Evolutionary conservation across 2,113 vertebrate species (phyloP).

Genomic region (Columba janthina): DNA sequence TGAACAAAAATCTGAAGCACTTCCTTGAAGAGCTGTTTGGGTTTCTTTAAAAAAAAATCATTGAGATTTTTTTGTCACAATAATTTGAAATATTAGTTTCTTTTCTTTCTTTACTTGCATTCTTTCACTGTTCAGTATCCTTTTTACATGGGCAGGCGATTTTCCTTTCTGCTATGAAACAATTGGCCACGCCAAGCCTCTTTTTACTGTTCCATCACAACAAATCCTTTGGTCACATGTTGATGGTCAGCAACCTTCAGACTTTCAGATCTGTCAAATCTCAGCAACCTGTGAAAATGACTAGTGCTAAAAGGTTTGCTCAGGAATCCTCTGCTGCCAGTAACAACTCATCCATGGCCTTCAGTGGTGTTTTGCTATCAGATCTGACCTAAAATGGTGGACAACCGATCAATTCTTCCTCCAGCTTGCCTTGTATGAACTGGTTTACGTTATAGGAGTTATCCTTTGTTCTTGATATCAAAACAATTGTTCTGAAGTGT

Average conservation of each 20-base stretch:
- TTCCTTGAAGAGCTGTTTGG: background rate
- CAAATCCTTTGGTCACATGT: background rate
- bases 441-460: background rate
- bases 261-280: background rate
- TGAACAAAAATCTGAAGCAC: background rate
- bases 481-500: background rate
- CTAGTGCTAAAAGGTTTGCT: background rate
- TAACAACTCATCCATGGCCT: background rate
- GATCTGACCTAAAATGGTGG: background rate
- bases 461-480: background rate
- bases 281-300: background rate
- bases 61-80: background rate
- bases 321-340: background rate
- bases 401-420: background rate
- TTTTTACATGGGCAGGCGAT: background rate
- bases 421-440: background rate
- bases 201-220: background rate
- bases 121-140: background rate
- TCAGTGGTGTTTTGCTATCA: background rate
- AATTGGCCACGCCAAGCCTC: background rate
- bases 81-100: background rate
- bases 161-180: background rate
- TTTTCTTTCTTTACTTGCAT: background rate
- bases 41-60: background rate
- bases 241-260: background rate